These are phyloP conservation scores for Onychostoma macrolepis DNA, from an alignment of 2,113 vertebrate species.

Conservation along the genomic window DNA sequence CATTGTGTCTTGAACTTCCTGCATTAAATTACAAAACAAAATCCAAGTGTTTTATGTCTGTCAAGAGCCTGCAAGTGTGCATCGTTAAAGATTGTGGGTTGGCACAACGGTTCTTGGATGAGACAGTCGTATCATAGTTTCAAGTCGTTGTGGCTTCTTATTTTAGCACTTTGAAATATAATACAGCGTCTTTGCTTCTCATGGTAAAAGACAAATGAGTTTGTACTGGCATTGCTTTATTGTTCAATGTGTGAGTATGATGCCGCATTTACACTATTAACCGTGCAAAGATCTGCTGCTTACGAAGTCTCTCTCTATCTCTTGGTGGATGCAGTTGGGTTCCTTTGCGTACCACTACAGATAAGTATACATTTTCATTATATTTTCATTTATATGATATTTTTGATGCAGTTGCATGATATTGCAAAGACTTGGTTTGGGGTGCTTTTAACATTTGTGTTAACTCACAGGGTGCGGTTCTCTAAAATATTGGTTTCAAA, in stretches of 20 bases:
- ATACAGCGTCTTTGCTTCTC: background rate
- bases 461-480: background rate
- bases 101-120: background rate
- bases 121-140: background rate
- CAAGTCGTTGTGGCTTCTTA: background rate
- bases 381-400: background rate
- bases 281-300: background rate
- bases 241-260: background rate
- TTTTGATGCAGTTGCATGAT: background rate
- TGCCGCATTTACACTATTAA: background rate
- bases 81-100: background rate
- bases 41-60: conserved; percentile 37
- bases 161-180: conserved; percentile 25
- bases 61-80: conserved; percentile 29
- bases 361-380: background rate
- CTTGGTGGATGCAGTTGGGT: background rate
- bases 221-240: background rate
- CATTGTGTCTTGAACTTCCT: conserved; percentile 46
- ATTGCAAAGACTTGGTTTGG: background rate
- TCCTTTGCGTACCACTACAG: background rate
- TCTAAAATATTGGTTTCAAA: background rate
- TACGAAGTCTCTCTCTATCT: background rate
- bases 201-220: background rate
- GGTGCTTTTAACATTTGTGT: background rate
- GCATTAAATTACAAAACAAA: conserved; percentile 48